These are phyloP conservation scores for Babylonia areolata DNA, from an alignment of 1,140 invertebrate genomes.

Conservation along the genomic window DNA sequence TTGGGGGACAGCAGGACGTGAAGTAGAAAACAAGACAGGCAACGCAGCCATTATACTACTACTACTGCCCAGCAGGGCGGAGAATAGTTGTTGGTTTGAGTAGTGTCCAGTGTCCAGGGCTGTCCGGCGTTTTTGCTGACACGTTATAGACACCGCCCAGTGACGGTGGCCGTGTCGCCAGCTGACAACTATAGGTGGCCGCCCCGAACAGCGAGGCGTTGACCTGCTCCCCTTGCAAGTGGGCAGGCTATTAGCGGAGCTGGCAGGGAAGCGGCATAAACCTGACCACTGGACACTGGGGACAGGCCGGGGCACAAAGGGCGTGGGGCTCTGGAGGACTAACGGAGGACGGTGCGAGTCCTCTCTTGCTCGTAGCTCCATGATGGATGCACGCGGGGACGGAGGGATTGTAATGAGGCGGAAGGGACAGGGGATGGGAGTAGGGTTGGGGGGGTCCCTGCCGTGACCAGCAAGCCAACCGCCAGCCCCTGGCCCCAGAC, in stretches of 20 bases:
- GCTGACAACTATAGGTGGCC: neutral
- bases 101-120: neutral
- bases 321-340: neutral
- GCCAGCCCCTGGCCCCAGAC: neutral
- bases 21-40: too few relatives aligned
- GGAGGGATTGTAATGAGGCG: constrained; percentile 22
- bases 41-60: too few relatives aligned
- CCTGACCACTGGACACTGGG: constrained; percentile 7
- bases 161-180: neutral
- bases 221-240: neutral
- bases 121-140: too few relatives aligned
- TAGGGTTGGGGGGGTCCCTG: neutral
- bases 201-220: constrained; percentile 18
- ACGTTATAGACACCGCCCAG: too few relatives aligned
- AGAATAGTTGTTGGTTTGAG: neutral
- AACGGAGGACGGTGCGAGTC: neutral
- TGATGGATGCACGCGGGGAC: constrained; percentile 11
- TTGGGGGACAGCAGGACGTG: too few relatives aligned
- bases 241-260: neutral
- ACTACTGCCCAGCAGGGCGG: too few relatives aligned
- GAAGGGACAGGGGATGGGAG: neutral
- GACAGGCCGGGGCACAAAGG: neutral
- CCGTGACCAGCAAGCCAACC: neutral
- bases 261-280: constrained; percentile 18
- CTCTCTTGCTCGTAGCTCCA: constrained; percentile 18